Evolutionary conservation across 2,797 vertebrate species (phyloP).

Genomic region (Distichodus sexfasciatus): DNA sequence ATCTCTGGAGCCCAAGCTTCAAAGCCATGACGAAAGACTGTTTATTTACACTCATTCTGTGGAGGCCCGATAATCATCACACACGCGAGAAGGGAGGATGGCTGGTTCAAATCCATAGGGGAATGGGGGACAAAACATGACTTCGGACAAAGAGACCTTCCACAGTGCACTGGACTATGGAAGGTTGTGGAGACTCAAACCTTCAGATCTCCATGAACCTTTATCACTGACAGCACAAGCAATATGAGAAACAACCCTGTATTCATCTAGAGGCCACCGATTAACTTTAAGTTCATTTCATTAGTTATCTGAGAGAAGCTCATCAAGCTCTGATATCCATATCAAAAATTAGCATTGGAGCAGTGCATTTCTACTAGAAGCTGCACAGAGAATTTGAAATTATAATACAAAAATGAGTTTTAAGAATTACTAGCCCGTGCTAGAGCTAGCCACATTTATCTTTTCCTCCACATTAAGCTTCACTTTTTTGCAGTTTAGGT

Average conservation of each 20-base stretch:
- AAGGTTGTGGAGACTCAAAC: not conserved
- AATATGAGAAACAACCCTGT: not conserved
- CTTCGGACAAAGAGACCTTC: not conserved
- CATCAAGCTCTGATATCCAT: too few relatives aligned
- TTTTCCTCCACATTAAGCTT: too few relatives aligned
- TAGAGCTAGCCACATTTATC: too few relatives aligned
- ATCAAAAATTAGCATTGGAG: too few relatives aligned
- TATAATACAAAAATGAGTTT: too few relatives aligned
- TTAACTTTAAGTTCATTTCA: too few relatives aligned
- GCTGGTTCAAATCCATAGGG: slow-evolving; percentile 15
- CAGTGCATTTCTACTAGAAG: too few relatives aligned
- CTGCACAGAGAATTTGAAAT: too few relatives aligned
- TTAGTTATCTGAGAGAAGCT: too few relatives aligned
- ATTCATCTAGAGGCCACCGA: too few relatives aligned
- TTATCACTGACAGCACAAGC: slow-evolving; percentile 39
- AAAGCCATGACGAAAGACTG: slow-evolving; percentile 40
- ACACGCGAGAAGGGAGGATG: slow-evolving; percentile 8
- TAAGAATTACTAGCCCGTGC: too few relatives aligned
- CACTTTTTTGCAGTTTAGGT: too few relatives aligned
- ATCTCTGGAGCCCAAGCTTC: slow-evolving; percentile 39
- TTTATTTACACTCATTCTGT: slow-evolving; percentile 45
- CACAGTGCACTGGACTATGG: not conserved
- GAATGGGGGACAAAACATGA: not conserved
- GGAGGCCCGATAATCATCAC: slow-evolving; percentile 39
- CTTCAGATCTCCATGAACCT: slow-evolving; percentile 27